Conservation (phyloP, 2,888 invertebrate genomes). For the Nebria brevicollis region DNA sequence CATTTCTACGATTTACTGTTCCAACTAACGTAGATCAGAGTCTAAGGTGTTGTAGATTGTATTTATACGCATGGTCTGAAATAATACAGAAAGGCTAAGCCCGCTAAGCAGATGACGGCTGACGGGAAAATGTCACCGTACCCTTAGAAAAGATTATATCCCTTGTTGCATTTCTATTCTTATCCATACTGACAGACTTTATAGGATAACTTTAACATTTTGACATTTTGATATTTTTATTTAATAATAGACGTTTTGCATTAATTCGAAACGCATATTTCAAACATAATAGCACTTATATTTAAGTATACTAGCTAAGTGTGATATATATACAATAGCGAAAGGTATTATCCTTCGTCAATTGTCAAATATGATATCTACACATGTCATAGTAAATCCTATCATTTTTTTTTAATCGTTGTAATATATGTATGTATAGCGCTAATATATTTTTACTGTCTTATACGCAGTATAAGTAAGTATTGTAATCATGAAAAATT, state of each 20-base stretch:
- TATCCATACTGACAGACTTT: conserved; percentile 23
- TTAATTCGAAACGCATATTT: not conserved
- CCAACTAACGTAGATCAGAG: not conserved
- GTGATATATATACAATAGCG: not conserved
- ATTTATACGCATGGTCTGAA: conserved; percentile 13
- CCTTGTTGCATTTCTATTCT: conserved; percentile 15
- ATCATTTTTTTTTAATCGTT: no score
- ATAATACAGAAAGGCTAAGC: not conserved
- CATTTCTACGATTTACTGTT: no score
- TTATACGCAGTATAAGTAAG: no score
- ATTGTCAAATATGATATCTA: not conserved
- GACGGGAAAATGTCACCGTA: conserved; percentile 31
- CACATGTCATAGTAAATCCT: not conserved
- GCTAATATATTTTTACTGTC: no score
- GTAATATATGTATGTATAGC: no score
- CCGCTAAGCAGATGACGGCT: conserved; percentile 31
- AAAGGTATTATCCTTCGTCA: not conserved
- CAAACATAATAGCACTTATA: not conserved
- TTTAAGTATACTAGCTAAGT: not conserved
- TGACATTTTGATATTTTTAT: conserved; percentile 23
- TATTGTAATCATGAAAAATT: no score
- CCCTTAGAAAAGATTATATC: conserved; percentile 31
- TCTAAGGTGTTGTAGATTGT: not conserved
- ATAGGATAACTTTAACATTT: conserved; percentile 2
- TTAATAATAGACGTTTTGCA: not conserved